A percentile compares a stretch with the other conserved stretches of the same genome.
phyloP scores from a whole-genome alignment of 2,113 vertebrate species.

The Poecile atricapillus region DNA sequence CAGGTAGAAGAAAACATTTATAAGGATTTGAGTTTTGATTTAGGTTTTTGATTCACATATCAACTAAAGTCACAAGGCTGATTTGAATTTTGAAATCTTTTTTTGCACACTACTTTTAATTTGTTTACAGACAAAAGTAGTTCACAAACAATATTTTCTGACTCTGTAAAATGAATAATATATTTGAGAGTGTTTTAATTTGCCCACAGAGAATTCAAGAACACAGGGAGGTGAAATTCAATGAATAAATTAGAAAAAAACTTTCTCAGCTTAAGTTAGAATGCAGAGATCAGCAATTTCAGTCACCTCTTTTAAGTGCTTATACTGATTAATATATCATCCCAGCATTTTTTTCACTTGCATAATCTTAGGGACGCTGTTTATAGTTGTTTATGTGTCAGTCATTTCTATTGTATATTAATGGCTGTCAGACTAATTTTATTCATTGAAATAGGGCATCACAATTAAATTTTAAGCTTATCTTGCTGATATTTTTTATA shows the following conservation, averaged over 20 bases:
- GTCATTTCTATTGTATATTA: not conserved
- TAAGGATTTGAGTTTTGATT: not conserved
- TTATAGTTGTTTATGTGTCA: not conserved
- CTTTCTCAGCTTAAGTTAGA: not conserved
- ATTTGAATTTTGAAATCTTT: not conserved
- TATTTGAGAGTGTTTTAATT: constrained; percentile 18
- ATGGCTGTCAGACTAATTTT: not conserved
- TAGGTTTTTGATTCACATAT: not conserved
- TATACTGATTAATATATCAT: not conserved
- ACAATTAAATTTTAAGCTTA: not conserved
- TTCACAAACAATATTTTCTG: not conserved
- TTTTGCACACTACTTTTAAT: not conserved
- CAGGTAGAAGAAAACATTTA: not conserved
- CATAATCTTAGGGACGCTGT: not conserved
- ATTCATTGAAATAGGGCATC: not conserved
- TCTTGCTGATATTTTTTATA: not conserved
- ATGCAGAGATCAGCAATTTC: not conserved
- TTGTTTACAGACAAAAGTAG: not conserved
- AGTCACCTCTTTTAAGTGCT: not conserved
- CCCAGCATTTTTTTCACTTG: not conserved
- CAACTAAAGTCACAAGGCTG: not conserved
- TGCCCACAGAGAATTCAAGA: constrained; percentile 1
- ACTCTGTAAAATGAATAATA: constrained; percentile 21
- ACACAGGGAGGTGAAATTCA: constrained; percentile 17
- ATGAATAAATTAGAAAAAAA: constrained; percentile 61